Base-by-base conservation (phyloP, 2,113 vertebrate species). In the Garra rufa region DNA sequence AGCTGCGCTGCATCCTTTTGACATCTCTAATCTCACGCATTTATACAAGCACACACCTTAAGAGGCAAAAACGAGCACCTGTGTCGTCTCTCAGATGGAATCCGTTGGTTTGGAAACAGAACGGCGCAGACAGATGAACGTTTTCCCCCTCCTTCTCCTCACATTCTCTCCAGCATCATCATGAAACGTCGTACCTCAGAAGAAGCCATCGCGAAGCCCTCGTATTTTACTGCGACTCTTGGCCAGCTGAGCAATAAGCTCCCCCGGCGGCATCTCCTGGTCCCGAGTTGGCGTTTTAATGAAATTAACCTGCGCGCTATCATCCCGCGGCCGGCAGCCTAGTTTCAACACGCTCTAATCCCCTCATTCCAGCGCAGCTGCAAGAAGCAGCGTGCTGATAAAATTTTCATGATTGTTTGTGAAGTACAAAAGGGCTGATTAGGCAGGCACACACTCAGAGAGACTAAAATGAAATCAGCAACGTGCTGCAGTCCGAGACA, bases 341-440 rank as follows among this genome's bases (percentile, higher is more conserved):
- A 24, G 28, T 2, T 84, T 14, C 50, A 52, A 11, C 41, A 9
- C 9, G 19, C 55, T 67, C 21, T 69, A 70, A 78, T 82, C 85
- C 70, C 7, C 50, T 80, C 76, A 71, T 83, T 83, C 83, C 84
- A 57, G 24, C 24, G 26, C 46, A 38, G 79, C 79, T 65, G 77
- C 78, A 67, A 76, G 38, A 61, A 52, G 48, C 73, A 83, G 76
- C 44, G 4, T 13, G 65, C 77, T 74, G 76, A 85, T 88, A 50
- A 86, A 88, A 84, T 80, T 87, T 48, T 77, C 85, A 87, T 80
- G 85, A 88, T 44, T 85, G 83, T 87, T 84, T 82, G 55, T 30
- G 26, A 76, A 80, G 71, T 74, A 38, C 17, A 82, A 76, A 61
- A 82, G 76, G 70, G 34, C 28, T 52, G 10, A 34, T 76, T 50